Conservation (phyloP, 2,888 invertebrate genomes). For the Autographa pulchrina region DNA sequence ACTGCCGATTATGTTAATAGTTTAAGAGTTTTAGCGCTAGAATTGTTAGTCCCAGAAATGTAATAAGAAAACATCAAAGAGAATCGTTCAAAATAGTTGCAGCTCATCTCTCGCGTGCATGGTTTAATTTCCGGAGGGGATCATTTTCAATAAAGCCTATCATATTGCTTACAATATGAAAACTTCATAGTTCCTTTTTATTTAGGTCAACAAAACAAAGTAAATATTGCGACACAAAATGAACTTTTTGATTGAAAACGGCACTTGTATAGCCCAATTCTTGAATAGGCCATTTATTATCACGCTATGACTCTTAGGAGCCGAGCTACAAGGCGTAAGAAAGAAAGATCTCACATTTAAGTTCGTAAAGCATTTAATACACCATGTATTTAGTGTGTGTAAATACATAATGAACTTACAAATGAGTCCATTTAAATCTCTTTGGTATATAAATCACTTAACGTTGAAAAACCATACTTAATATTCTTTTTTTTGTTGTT, state of each 20-base stretch:
- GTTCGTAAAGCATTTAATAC: too few relatives aligned
- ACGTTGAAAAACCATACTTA: not conserved
- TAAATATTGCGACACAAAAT: not conserved
- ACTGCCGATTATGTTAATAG: too few relatives aligned
- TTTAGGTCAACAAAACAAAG: slow-evolving; percentile 7
- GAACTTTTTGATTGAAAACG: too few relatives aligned
- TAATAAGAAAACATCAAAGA: slow-evolving; percentile 40
- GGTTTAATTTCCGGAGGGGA: slow-evolving; percentile 72
- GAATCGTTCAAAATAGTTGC: slow-evolving; percentile 47
- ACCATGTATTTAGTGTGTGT: too few relatives aligned
- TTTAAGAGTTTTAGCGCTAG: too few relatives aligned
- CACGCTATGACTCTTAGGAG: too few relatives aligned
- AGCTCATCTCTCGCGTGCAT: slow-evolving; percentile 64
- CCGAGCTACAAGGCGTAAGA: too few relatives aligned
- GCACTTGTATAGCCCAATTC: too few relatives aligned
- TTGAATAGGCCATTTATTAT: too few relatives aligned
- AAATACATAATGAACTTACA: too few relatives aligned
- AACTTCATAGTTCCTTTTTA: slow-evolving; percentile 30
- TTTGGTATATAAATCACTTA: slow-evolving; percentile 1
- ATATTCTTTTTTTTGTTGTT: not conserved
- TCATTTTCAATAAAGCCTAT: slow-evolving; percentile 65
- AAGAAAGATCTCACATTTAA: too few relatives aligned
- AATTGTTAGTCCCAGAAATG: slow-evolving; percentile 3
- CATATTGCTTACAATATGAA: slow-evolving; percentile 34
- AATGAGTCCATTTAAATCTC: too few relatives aligned